Percentiles rank a stretch among this genome's conserved stretches.
These are phyloP conservation scores for Diadophis punctatus DNA, from an alignment of 2,113 vertebrate species.

Conservation along the genomic window DNA sequence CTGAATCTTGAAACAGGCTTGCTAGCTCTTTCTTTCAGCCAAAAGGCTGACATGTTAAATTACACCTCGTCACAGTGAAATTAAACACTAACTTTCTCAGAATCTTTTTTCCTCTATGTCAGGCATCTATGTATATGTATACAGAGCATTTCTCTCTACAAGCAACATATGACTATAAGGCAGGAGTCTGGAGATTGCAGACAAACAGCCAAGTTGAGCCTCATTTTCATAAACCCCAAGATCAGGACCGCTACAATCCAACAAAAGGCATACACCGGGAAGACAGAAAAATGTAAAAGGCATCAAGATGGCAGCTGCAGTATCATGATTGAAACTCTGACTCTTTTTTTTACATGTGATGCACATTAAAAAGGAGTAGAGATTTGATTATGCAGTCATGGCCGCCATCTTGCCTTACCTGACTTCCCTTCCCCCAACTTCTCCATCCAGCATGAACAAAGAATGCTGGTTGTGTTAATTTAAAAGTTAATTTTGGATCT, in stretches of 20 bases:
- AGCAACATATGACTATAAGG: background rate
- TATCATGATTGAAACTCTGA: background rate
- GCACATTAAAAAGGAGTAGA: background rate
- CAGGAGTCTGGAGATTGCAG: no score
- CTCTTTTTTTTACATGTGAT: background rate
- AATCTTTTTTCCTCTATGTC: background rate
- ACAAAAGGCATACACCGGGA: background rate
- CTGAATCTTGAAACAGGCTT: conserved; percentile 31
- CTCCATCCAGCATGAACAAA: background rate
- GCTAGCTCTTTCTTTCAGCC: conserved; percentile 26
- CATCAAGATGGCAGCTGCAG: background rate
- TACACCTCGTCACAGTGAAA: conserved; percentile 35
- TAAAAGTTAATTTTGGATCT: background rate
- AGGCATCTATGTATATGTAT: background rate
- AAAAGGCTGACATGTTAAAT: conserved; percentile 41
- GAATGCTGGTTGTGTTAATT: background rate
- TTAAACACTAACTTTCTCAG: conserved; percentile 34
- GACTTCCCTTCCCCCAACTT: background rate
- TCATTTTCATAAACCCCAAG: background rate
- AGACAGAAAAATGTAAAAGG: background rate
- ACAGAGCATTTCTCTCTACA: background rate
- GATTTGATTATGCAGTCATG: background rate
- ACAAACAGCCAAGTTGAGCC: background rate
- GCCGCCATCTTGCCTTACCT: background rate
- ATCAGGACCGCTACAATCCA: background rate